Evolutionary conservation across 2,113 vertebrate species (phyloP).

Genomic region (Pollachius pollachius): DNA sequence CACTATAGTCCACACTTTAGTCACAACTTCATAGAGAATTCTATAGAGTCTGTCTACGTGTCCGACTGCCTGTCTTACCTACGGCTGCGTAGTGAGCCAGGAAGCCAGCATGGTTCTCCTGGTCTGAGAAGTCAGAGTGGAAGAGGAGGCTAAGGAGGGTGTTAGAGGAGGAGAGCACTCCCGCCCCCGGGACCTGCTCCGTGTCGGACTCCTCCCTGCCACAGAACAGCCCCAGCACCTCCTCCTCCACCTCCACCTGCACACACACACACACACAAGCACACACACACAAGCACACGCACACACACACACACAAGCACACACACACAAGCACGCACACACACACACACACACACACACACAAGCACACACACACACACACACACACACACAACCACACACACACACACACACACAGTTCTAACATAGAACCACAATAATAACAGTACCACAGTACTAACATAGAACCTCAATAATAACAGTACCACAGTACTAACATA

Average conservation of each 20-base stretch:
- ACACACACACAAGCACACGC: too few relatives aligned
- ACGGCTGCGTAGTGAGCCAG: constrained; percentile 86
- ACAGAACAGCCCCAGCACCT: constrained; percentile 85
- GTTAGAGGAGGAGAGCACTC: constrained; percentile 76
- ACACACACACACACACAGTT: too few relatives aligned
- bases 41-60: neutral
- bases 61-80: constrained; percentile 72
- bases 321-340: too few relatives aligned
- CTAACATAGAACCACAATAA: too few relatives aligned
- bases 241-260: constrained; percentile 84
- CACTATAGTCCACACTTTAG: too few relatives aligned
- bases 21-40: too few relatives aligned
- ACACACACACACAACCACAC: too few relatives aligned
- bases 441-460: neutral
- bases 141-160: constrained; percentile 82
- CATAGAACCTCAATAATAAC: neutral
- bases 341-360: too few relatives aligned
- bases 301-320: too few relatives aligned
- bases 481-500: constrained; percentile 3
- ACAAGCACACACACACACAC: too few relatives aligned
- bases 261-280: constrained; percentile 13
- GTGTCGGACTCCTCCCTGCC: constrained; percentile 87
- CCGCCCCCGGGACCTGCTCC: constrained; percentile 80
- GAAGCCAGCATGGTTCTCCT: constrained; percentile 89
- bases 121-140: constrained; percentile 92